These are phyloP conservation scores for Mungos mungo DNA, from an alignment of 2,113 vertebrate genomes.

Conservation along the genomic window DNA sequence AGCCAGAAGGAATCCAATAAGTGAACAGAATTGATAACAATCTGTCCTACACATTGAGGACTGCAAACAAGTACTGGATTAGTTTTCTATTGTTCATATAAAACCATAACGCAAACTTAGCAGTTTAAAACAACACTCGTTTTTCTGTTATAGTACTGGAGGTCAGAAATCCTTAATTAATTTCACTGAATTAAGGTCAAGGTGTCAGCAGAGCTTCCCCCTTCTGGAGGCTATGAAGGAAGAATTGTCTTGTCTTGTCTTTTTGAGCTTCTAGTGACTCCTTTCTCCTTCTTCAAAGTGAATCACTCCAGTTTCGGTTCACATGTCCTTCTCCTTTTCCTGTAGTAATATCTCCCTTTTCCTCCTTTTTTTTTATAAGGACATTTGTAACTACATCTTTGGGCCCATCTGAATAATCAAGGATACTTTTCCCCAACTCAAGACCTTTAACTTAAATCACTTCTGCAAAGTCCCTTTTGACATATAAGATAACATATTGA, in stretches of 20 bases:
- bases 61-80: background rate
- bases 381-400: background rate
- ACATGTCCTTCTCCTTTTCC: background rate
- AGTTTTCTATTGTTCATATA: background rate
- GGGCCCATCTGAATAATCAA: background rate
- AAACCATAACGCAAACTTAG: background rate
- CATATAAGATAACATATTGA: background rate
- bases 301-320: background rate
- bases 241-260: background rate
- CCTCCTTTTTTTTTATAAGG: background rate
- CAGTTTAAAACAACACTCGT: background rate
- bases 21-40: background rate
- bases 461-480: background rate
- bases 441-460: background rate
- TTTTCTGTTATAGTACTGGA: background rate
- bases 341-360: background rate
- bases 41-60: fast-evolving
- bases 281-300: background rate
- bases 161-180: background rate
- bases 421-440: background rate
- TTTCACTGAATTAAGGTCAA: background rate
- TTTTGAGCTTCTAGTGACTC: background rate
- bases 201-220: background rate
- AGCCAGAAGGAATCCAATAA: background rate
- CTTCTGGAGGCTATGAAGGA: background rate